Base-by-base conservation (phyloP, 2,888 invertebrate genomes). In the Drosophila sordidula region DNA sequence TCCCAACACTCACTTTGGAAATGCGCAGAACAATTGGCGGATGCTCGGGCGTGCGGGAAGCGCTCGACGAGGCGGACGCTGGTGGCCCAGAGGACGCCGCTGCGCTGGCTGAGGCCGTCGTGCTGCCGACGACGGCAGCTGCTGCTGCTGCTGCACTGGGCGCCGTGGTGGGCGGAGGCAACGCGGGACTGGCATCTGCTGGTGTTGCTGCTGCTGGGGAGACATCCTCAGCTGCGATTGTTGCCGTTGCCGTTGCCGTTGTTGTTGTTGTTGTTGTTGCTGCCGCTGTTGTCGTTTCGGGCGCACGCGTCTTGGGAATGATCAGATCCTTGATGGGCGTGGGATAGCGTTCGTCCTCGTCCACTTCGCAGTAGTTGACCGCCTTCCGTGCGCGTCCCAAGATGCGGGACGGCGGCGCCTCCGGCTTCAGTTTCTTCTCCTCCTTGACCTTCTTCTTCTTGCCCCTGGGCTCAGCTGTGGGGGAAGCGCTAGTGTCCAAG, bases 11-110 rank as follows among this genome's bases (percentile, higher is more conserved):
- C 77, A 92, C 95, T 93, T 97, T 96, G 77, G 97, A 97, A 94
- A 97, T 97, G 93, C 97, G 94, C 74, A 97, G 93, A 57, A 97
- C 97, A 89, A 97, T 97, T 25, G 97, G 97, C 45, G 97, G 96
- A 91, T 96, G 95, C 78, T 93, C 93, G 5, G 91, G 91, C 26
- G 91, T 90, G 66, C 91, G 91, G 32, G 90, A 75, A 6, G 87
- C 83, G 55, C 88, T 82, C 11, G 87, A 69, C 26, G 85, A 68
- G 49, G 79, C 72, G 52, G 69, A 74, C 39, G 54, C 58, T 34
- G 65, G 63, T 46, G 81, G 81, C 47, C 68, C 52, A 6, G 39
- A 22, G 69, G 75, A 26, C 57, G 71, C 55, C 44, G 76, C 55
- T 29, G 45, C 44, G 54, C 29, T 25, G 14, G 25, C 54, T 22